These are phyloP conservation scores for Brachystomella parvula DNA, from an alignment of 1,140 invertebrate species.

Conservation along the genomic window DNA sequence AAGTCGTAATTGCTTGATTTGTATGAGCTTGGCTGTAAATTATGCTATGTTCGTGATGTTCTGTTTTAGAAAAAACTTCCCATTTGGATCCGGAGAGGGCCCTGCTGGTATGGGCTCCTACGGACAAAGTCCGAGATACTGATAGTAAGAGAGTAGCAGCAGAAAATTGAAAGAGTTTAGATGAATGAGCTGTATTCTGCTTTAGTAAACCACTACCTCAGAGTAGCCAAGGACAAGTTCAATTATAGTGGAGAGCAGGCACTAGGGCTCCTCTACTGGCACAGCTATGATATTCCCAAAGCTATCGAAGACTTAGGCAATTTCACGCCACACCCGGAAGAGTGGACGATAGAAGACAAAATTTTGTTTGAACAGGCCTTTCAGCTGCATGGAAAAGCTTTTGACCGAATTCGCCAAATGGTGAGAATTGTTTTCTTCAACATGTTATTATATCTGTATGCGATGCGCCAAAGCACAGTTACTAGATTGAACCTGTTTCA, in stretches of 20 bases:
- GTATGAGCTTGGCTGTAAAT: too few relatives aligned
- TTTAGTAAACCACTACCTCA: slow-evolving; percentile 88
- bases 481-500: background rate
- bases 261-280: slow-evolving; percentile 95
- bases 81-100: slow-evolving; percentile 62
- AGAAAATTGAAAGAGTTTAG: background rate
- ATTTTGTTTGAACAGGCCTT: slow-evolving; percentile 96
- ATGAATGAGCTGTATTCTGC: slow-evolving; percentile 19
- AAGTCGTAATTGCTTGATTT: too few relatives aligned
- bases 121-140: slow-evolving; percentile 70
- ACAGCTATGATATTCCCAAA: slow-evolving; percentile 88
- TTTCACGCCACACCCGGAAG: slow-evolving; percentile 94
- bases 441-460: background rate
- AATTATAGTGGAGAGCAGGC: slow-evolving; percentile 96
- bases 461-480: background rate
- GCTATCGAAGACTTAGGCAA: slow-evolving; percentile 88
- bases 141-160: slow-evolving; percentile 60
- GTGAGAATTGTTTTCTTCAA: slow-evolving; percentile 49
- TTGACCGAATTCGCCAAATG: slow-evolving; percentile 95
- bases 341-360: slow-evolving; percentile 97
- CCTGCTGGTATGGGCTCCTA: slow-evolving; percentile 90
- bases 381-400: slow-evolving; percentile 96
- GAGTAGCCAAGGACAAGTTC: slow-evolving; percentile 93
- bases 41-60: too few relatives aligned
- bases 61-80: too few relatives aligned